phyloP scores from a whole-genome alignment of 2,113 vertebrate species.

The Reinhardtius hippoglossoides region DNA sequence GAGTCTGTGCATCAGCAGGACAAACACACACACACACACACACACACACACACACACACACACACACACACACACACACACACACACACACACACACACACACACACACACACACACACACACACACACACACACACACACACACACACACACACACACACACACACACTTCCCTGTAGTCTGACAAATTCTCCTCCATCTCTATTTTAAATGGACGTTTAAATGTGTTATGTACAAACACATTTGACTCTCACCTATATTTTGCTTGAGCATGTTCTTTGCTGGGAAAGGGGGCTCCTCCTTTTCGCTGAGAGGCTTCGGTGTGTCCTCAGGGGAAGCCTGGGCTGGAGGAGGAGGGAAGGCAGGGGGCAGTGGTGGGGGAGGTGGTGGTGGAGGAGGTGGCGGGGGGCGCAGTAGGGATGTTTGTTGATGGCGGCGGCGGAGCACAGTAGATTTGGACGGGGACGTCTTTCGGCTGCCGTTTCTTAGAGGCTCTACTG shows the following conservation, averaged over 20 bases:
- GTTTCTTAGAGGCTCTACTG: conserved; percentile 57
- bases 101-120: not conserved
- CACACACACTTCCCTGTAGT: conserved; percentile 14
- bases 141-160: not conserved
- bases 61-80: too few relatives aligned
- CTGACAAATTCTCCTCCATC: conserved; percentile 7
- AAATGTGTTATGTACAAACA: too few relatives aligned
- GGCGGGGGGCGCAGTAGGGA: conserved; percentile 1
- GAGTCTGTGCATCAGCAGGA: conserved; percentile 32
- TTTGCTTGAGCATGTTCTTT: conserved; percentile 79
- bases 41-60: not conserved
- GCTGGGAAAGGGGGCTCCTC: conserved; percentile 61
- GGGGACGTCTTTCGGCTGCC: conserved; percentile 71
- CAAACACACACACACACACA: conserved; percentile 3
- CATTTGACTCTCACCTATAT: conserved; percentile 83
- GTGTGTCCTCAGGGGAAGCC: conserved; percentile 57
- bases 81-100: too few relatives aligned
- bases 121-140: not conserved
- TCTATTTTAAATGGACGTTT: not conserved
- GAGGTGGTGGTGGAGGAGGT: not conserved
- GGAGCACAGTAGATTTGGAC: conserved; percentile 75
- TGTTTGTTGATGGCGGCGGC: conserved; percentile 39
- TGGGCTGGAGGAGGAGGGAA: conserved; percentile 32
- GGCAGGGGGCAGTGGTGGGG: conserved; percentile 17
- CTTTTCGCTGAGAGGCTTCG: conserved; percentile 74